A percentile compares a stretch with the other conserved stretches of the same genome.
These are phyloP conservation scores for Podilymbus podiceps DNA, from an alignment of 2,113 vertebrate genomes.

Conservation along the genomic window DNA sequence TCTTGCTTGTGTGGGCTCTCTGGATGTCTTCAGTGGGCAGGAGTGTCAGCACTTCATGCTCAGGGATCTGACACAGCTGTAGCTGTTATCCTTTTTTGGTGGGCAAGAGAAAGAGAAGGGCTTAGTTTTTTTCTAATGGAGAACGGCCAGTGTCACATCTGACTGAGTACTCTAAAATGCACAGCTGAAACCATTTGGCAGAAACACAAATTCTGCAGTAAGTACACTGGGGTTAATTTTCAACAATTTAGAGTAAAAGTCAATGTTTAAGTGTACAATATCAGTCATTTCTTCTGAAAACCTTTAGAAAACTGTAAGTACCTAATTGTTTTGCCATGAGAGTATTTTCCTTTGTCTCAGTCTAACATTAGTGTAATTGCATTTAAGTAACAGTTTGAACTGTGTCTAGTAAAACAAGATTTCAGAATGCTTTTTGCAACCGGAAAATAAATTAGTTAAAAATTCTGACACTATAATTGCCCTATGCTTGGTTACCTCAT, in stretches of 20 bases:
- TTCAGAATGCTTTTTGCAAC: slow-evolving; percentile 2
- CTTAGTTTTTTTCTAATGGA: background rate
- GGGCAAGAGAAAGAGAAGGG: background rate
- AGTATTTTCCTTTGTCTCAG: background rate
- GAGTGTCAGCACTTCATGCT: background rate
- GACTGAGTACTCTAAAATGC: background rate
- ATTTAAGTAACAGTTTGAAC: background rate
- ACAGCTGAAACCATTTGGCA: background rate
- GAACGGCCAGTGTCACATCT: background rate
- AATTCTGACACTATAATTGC: background rate
- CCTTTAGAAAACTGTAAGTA: slow-evolving; percentile 15
- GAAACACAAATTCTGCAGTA: background rate
- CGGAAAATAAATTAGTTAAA: background rate
- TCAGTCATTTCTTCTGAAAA: background rate
- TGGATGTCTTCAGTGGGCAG: background rate
- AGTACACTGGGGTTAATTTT: slow-evolving; percentile 37
- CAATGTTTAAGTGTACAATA: background rate
- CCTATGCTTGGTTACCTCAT: background rate
- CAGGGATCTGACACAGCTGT: background rate
- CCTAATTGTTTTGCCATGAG: background rate
- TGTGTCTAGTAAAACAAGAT: background rate
- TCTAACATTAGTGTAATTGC: background rate
- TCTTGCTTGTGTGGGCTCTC: background rate
- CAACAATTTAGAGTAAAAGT: background rate
- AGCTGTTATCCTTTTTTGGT: background rate